Base-by-base conservation (phyloP, 2,888 invertebrate species). In the Volucella bombylans region DNA sequence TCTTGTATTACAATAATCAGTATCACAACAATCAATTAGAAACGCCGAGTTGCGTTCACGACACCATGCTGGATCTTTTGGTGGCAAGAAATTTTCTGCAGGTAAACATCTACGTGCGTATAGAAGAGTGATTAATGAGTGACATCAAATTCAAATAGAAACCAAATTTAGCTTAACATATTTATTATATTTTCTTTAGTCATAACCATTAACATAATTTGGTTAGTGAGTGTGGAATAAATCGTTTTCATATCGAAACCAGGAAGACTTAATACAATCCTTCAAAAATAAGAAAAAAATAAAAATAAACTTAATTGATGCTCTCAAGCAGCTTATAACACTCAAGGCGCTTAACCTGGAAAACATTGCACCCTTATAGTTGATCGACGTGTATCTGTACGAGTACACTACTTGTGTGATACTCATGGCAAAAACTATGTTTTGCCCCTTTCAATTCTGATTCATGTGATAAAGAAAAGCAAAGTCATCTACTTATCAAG, bases 1-100 rank as follows among this genome's bases (percentile, higher is more conserved):
- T 86, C 91, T 95, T 83, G 90, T 96, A 94, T 96, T 96, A 93
- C 93, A 94, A 93, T 95, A 95, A 91, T 93, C 93, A 89, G 93
- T 90, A 82, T 91, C 91, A 93, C 95, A 96, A 94, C 95, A 96
- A 87, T 89, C 87, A 86, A 90, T 88, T 86, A 89, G 88, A 87
- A 89, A 88, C 82, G 86, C 88, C 67, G 89, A 87, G 86, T 90
- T 90, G 74, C 88, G 88, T 87, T 89, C 92, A 88, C 93, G 93
- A 92, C 94, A 94, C 94, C 94, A 94, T 89, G 93, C 92, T 87
- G 94, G 94, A 91, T 92, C 92, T 89, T 93, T 93, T 87, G 94
- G 94, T 89, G 94, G 94, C 90, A 94, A 93, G 90, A 93, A 92
- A 89, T 90, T 92, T 90, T 92, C 92, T 91, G 92, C 92, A 90